Conservation (phyloP, 2,113 vertebrate species). For the Cercocebus atys region DNA sequence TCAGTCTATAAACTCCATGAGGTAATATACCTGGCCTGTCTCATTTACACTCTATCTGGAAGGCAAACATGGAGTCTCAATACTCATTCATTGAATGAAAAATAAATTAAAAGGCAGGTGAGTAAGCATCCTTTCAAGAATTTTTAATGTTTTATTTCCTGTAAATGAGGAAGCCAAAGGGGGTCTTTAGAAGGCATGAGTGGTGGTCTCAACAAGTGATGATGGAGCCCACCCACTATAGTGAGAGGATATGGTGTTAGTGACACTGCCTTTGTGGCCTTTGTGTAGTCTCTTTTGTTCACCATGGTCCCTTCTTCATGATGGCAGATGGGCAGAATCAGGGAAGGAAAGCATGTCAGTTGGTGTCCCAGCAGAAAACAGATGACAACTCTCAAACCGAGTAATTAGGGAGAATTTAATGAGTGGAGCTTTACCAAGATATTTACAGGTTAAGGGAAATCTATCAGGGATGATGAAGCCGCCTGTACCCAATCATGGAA, state of each 20-base stretch:
- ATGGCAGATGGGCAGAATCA: background rate
- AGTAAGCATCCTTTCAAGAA: background rate
- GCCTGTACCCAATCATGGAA: background rate
- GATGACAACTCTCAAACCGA: background rate
- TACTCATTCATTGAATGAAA: background rate
- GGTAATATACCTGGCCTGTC: background rate
- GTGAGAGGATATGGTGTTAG: fast-evolving
- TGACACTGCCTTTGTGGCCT: too few species aligned
- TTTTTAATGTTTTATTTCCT: background rate
- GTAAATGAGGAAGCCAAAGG: background rate
- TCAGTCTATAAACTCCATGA: background rate
- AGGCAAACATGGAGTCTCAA: background rate
- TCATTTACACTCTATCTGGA: background rate
- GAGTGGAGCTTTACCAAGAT: background rate
- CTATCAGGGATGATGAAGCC: background rate
- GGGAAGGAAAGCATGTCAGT: background rate
- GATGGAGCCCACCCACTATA: background rate
- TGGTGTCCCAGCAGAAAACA: background rate
- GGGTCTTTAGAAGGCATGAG: background rate
- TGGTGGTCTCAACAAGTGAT: background rate
- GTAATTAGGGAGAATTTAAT: background rate
- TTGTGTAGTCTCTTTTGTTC: background rate
- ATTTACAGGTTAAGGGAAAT: background rate
- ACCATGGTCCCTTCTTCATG: background rate
- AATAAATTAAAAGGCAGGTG: background rate